These are phyloP conservation scores for Shargacucullia verbasci DNA, from an alignment of 2,888 invertebrate genomes.

Conservation along the genomic window DNA sequence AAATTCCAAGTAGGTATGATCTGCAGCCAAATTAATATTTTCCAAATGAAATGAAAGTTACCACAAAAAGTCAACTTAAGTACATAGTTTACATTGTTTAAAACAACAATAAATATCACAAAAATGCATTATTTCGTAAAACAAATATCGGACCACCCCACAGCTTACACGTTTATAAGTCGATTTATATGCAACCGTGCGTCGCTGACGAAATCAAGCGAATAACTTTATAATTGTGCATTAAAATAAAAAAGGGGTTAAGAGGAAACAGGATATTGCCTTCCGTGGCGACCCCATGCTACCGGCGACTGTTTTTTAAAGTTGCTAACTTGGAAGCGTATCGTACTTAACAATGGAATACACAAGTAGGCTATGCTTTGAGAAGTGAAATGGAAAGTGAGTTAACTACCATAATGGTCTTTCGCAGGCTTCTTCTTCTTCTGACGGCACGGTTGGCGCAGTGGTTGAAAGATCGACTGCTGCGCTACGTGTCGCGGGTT, in stretches of 20 bases:
- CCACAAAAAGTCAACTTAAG: no score
- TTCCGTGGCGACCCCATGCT: slow-evolving; percentile 82
- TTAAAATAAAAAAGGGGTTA: slow-evolving; percentile 84
- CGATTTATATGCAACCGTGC: slow-evolving; percentile 76
- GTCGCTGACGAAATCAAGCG: slow-evolving; percentile 79
- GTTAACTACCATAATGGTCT: no score
- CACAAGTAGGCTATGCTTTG: slow-evolving; percentile 40
- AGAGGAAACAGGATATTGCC: slow-evolving; percentile 85
- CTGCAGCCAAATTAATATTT: no score
- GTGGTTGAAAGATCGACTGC: no score
- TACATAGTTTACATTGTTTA: background rate
- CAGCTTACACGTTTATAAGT: slow-evolving; percentile 52
- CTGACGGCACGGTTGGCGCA: no score
- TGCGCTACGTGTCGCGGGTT: no score
- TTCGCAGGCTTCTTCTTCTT: no score
- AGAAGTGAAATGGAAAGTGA: slow-evolving; percentile 29
- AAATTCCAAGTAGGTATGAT: no score
- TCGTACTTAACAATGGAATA: slow-evolving; percentile 45
- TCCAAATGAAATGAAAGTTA: no score
- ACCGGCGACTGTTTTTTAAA: slow-evolving; percentile 62
- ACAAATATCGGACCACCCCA: slow-evolving; percentile 67
- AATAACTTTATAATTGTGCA: slow-evolving; percentile 83
- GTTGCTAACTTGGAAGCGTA: slow-evolving; percentile 61
- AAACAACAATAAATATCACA: slow-evolving; percentile 23
- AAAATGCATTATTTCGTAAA: slow-evolving; percentile 40